Evolutionary conservation across 2,888 invertebrate species (phyloP).

Genomic region (Mechanitis mazaeus): DNA sequence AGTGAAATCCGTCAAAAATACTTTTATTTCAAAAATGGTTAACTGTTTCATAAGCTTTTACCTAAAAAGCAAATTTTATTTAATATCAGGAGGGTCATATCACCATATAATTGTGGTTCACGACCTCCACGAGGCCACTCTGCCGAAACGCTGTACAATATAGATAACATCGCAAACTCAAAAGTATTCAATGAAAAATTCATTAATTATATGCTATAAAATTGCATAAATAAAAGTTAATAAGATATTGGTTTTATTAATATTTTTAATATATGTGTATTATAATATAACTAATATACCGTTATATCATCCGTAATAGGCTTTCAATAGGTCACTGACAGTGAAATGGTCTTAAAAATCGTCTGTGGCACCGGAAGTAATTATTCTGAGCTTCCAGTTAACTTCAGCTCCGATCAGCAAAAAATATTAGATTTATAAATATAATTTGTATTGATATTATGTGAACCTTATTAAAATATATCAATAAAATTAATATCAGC

Average conservation of each 20-base stretch:
- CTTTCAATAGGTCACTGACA: constrained; percentile 18
- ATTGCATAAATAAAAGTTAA: not conserved
- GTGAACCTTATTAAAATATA: no score
- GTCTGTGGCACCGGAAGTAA: constrained; percentile 28
- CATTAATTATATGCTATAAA: not conserved
- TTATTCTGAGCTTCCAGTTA: constrained; percentile 22
- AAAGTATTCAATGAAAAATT: not conserved
- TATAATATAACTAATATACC: not conserved
- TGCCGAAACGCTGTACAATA: not conserved
- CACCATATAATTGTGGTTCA: constrained; percentile 7
- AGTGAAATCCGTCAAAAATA: no score
- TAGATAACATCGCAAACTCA: not conserved
- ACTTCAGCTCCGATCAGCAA: constrained; percentile 10
- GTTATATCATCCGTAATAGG: not conserved
- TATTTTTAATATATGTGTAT: not conserved
- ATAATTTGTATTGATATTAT: no score
- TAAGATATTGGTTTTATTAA: no score
- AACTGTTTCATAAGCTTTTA: no score
- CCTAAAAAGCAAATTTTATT: constrained; percentile 6
- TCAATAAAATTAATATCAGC: no score
- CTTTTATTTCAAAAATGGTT: no score
- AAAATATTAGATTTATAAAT: constrained; percentile 9
- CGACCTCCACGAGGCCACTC: not conserved
- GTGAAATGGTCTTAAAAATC: constrained; percentile 19
- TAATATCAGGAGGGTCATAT: constrained; percentile 17